These are phyloP conservation scores for Coenobita brevimanus DNA, from an alignment of 1,140 invertebrate genomes.

Conservation along the genomic window DNA sequence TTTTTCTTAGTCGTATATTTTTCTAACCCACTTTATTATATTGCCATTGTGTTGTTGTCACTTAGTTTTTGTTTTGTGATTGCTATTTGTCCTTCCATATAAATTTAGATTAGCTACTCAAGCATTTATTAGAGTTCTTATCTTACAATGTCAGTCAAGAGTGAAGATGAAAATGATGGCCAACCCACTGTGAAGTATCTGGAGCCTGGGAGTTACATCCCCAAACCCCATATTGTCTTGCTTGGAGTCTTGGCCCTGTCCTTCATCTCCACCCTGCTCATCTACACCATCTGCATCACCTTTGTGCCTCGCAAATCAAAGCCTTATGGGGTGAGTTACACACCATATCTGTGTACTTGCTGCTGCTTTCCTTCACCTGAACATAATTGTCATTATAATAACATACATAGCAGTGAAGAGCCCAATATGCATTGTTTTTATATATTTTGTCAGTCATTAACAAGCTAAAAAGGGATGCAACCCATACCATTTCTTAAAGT, in stretches of 20 bases:
- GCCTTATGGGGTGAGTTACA: slow-evolving; percentile 25
- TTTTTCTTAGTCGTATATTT: background rate
- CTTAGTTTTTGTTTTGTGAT: too few species aligned
- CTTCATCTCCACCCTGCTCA: slow-evolving; percentile 21
- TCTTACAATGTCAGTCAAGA: background rate
- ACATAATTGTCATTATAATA: too few species aligned
- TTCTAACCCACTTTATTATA: background rate
- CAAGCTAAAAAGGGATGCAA: too few species aligned
- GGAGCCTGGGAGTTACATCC: background rate
- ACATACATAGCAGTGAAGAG: too few species aligned
- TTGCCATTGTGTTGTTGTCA: background rate
- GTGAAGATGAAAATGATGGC: background rate
- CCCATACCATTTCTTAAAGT: too few species aligned
- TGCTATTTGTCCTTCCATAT: too few species aligned
- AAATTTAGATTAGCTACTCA: too few species aligned
- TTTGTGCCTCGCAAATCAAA: slow-evolving; percentile 31
- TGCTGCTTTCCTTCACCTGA: background rate
- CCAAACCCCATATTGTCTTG: slow-evolving; percentile 32
- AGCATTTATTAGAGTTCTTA: too few species aligned
- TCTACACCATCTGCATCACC: slow-evolving; percentile 48
- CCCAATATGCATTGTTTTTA: too few species aligned
- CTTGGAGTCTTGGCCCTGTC: slow-evolving; percentile 33
- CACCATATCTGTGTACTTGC: background rate
- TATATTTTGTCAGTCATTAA: too few species aligned
- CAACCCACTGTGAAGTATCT: slow-evolving; percentile 42